Base-by-base conservation (phyloP, 2,113 vertebrate species). In the Pelusios castaneus region DNA sequence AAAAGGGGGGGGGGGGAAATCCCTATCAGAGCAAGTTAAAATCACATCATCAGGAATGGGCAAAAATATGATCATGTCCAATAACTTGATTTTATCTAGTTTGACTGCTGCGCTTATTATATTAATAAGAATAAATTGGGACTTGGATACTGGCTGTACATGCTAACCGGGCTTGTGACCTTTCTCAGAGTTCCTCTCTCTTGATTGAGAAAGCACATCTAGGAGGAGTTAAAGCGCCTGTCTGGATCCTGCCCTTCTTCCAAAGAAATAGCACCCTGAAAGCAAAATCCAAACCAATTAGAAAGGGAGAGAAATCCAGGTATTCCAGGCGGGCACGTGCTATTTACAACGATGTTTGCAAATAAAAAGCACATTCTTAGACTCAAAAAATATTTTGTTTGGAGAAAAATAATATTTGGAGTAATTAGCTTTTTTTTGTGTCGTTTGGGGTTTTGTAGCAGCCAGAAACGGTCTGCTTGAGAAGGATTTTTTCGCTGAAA, bases 111-210 rank as follows among this genome's bases (percentile, higher is more conserved):
- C 94, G 94, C 97, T 98, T 97, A 97, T 97, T 98, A 96, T 94
- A 97, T 97, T 98, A 98, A 98, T 98, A 97, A 98, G 98, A 95
- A 97, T 95, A 95, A 98, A 97, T 94, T 96, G 96, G 96, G 88
- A 87, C 95, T 97, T 60, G 80, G 93, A 89, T 89, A 31, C 92
- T 19, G 47, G 88, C 92, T 56, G 77, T 60, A 45, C 58, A 75
- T 16, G 73, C 87, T 43, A 96, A 88, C 87, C 85, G 34, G 45
- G 95, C 94, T 49, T 45, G 63, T 93, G 94, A 93, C 89, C 93
- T 92, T 75, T 91, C 47, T n/a, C 63, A 67, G 93, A 77, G 55
- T 31, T 93, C 88, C 54, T 67, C 49, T 75, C 63, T 67, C 56
- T 77, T 89, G 85, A 93, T 91, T 94, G 92, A 90, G 93, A 82